Percentiles rank a stretch among this genome's conserved stretches.
Conservation (phyloP, 2,113 vertebrate genomes). For the Mustela lutreola region DNA sequence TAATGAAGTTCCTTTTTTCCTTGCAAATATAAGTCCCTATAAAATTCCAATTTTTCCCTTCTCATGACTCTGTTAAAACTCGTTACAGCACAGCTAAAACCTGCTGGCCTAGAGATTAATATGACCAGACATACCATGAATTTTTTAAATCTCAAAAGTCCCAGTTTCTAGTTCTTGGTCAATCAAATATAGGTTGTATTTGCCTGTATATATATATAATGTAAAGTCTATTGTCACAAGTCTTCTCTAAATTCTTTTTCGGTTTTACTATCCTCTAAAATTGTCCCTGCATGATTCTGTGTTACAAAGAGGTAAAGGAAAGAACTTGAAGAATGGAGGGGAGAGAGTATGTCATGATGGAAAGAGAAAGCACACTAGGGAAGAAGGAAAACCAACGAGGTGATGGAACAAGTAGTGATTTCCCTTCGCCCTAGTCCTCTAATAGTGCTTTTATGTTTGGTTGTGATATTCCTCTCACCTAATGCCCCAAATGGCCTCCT, state of each 20-base stretch:
- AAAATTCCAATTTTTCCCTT: constrained; percentile 41
- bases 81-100: constrained; percentile 66
- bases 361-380: neutral
- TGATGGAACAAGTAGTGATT: neutral
- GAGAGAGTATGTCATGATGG: neutral
- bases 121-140: constrained; percentile 81
- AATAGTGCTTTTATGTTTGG: neutral
- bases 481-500: neutral
- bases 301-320: constrained; percentile 41
- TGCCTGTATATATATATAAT: constrained; percentile 3
- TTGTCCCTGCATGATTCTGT: constrained; percentile 39
- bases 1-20: constrained; percentile 44
- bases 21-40: constrained; percentile 58
- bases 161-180: constrained; percentile 76
- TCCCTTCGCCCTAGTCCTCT: neutral
- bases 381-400: neutral
- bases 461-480: neutral
- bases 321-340: neutral
- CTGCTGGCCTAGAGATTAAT: constrained; percentile 77
- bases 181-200: constrained; percentile 70
- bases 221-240: constrained; percentile 41
- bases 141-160: constrained; percentile 80
- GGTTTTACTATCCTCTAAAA: constrained; percentile 23
- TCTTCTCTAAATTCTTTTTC: neutral
- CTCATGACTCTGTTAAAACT: constrained; percentile 66